These are phyloP conservation scores for Syngnathus typhle DNA, from an alignment of 2,113 vertebrate species.

Conservation along the genomic window DNA sequence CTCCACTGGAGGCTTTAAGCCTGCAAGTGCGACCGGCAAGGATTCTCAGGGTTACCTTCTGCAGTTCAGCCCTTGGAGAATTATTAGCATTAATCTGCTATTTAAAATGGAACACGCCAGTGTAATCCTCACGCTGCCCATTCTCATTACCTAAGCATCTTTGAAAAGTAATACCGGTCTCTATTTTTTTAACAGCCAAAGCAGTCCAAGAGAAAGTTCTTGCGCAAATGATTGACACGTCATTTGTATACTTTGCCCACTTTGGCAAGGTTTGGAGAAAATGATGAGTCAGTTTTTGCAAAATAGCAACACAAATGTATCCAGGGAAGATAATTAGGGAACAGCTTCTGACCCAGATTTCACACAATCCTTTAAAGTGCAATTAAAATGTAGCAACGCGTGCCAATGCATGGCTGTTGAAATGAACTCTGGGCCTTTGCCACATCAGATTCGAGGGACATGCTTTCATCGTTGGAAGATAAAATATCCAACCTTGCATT, in stretches of 20 bases:
- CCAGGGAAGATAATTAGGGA: slow-evolving; percentile 35
- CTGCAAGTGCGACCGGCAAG: slow-evolving; percentile 40
- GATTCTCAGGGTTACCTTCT: slow-evolving; percentile 64
- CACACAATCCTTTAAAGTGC: slow-evolving; percentile 33
- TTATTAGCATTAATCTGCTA: slow-evolving; percentile 64
- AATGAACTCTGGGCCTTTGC: slow-evolving; percentile 33
- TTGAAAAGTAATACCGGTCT: slow-evolving; percentile 50
- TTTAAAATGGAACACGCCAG: slow-evolving; percentile 58
- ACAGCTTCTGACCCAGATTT: slow-evolving; percentile 47
- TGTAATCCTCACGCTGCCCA: slow-evolving; percentile 31
- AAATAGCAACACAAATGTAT: slow-evolving; percentile 39
- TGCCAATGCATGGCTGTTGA: slow-evolving; percentile 43
- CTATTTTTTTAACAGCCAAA: slow-evolving; percentile 23
- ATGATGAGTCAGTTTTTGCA: slow-evolving; percentile 36
- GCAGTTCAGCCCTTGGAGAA: slow-evolving; percentile 54
- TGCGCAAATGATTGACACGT: slow-evolving; percentile 32
- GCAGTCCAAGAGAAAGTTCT: slow-evolving; percentile 26
- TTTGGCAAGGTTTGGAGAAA: slow-evolving; percentile 27
- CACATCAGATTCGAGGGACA: slow-evolving; percentile 45
- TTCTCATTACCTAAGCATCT: slow-evolving; percentile 46
- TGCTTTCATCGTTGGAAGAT: slow-evolving; percentile 48
- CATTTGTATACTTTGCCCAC: slow-evolving; percentile 43
- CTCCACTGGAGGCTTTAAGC: slow-evolving; percentile 64
- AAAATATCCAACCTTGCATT: slow-evolving; percentile 34
- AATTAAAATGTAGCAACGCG: slow-evolving; percentile 38